A percentile compares a stretch with the other conserved stretches of the same genome.
Evolutionary conservation across 92 coral and sea anemone genomes (phyloP).

Genomic region (Porites rus): DNA sequence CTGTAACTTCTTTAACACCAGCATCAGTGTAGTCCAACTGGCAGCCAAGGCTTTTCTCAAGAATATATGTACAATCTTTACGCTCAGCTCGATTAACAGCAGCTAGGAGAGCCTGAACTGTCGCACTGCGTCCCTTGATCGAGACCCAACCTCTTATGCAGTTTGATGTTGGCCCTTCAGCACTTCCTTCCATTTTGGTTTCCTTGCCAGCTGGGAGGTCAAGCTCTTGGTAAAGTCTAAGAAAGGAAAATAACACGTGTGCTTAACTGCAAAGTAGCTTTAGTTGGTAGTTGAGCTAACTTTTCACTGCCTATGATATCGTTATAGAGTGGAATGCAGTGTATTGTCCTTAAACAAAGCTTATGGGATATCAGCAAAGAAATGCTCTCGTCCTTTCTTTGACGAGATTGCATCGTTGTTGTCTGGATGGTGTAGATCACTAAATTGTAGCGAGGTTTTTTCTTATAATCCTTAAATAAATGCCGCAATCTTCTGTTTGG

Average conservation of each 20-base stretch:
- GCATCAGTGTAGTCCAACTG: slow-evolving; percentile 40
- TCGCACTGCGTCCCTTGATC: slow-evolving; percentile 60
- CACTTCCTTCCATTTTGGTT: slow-evolving; percentile 9
- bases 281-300: too few species aligned
- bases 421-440: too few species aligned
- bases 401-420: too few species aligned
- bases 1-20: not conserved
- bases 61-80: slow-evolving; percentile 49
- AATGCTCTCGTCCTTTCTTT: too few species aligned
- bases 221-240: slow-evolving; percentile 64
- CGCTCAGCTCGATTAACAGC: slow-evolving; percentile 50
- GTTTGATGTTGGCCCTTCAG: slow-evolving; percentile 68
- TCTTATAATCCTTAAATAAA: too few species aligned
- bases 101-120: slow-evolving; percentile 45
- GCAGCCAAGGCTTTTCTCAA: slow-evolving; percentile 53
- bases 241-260: not conserved
- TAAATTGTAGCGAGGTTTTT: too few species aligned
- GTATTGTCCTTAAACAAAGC: too few species aligned
- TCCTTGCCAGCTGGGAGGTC: slow-evolving; percentile 57
- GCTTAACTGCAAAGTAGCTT: not conserved
- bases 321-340: too few species aligned
- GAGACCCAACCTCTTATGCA: slow-evolving; percentile 65
- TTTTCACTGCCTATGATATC: too few species aligned
- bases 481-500: too few species aligned
- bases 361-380: too few species aligned